Conservation (phyloP, 1,140 invertebrate species). For the Drosophila prosaltans region DNA sequence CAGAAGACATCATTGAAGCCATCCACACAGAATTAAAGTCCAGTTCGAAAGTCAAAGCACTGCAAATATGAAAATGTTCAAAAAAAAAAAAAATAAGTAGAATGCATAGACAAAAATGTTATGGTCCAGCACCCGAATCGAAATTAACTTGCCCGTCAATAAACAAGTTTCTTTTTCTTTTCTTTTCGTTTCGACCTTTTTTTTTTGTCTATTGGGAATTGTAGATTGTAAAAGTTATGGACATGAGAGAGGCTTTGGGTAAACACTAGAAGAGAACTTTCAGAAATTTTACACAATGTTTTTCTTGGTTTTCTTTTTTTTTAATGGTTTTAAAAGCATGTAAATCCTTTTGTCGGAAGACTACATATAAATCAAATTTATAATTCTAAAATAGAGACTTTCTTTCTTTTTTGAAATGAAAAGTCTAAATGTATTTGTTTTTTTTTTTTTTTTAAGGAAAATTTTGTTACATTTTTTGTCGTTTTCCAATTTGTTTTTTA, state of each 20-base stretch:
- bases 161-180: slow-evolving; percentile 23
- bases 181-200: slow-evolving; percentile 21
- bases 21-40: slow-evolving; percentile 41
- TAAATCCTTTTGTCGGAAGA: too few relatives aligned
- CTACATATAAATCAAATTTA: too few relatives aligned
- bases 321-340: too few relatives aligned
- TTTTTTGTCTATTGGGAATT: too few relatives aligned
- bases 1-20: slow-evolving; percentile 50
- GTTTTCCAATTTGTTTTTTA: too few relatives aligned
- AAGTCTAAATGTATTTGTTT: too few relatives aligned
- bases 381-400: too few relatives aligned
- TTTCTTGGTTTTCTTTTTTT: too few relatives aligned
- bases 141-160: slow-evolving; percentile 61
- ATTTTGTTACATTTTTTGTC: too few relatives aligned
- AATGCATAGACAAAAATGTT: slow-evolving; percentile 40
- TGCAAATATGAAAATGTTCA: slow-evolving; percentile 46
- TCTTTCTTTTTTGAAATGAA: too few relatives aligned
- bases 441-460: too few relatives aligned
- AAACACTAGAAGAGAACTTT: neutral
- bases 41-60: slow-evolving; percentile 44
- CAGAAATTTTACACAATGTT: neutral
- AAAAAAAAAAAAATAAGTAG: neutral
- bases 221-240: neutral
- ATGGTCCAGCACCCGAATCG: slow-evolving; percentile 54
- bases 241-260: neutral